phyloP scores from a whole-genome alignment of 37 sponge, comb jelly and placozoan species.

The Haliclona indistincta region DNA sequence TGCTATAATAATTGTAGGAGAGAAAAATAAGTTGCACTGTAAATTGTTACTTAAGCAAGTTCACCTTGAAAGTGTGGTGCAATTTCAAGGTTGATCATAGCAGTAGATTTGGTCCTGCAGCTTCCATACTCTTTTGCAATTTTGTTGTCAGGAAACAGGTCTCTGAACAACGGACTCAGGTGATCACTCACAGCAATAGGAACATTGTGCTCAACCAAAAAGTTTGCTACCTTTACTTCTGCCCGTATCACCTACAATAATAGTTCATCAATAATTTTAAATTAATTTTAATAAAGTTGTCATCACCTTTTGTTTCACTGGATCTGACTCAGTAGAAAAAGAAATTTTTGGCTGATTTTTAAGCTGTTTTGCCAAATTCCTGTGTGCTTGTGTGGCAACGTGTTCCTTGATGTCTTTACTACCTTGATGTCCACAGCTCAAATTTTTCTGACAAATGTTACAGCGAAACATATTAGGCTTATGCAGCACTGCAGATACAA shows the following conservation, averaged over 20 bases:
- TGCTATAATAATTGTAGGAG: slow-evolving; percentile 11
- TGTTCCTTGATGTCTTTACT: slow-evolving; percentile 24
- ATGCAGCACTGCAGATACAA: slow-evolving; percentile 7
- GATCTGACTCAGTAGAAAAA: slow-evolving; percentile 12
- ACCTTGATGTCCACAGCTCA: slow-evolving; percentile 39
- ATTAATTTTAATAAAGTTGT: not conserved
- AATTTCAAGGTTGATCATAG: slow-evolving; percentile 22
- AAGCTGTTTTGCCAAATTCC: slow-evolving; percentile 8
- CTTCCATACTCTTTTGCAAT: slow-evolving; percentile 23
- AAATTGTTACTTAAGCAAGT: not conserved
- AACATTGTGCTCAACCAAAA: slow-evolving; percentile 27
- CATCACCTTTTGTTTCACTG: not conserved
- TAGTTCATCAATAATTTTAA: slow-evolving; percentile 1
- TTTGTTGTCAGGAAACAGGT: slow-evolving; percentile 26
- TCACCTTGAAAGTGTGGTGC: slow-evolving; percentile 20
- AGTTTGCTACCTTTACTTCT: slow-evolving; percentile 23
- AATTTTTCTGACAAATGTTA: slow-evolving; percentile 21
- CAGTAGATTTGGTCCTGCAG: slow-evolving; percentile 18
- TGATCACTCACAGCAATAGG: slow-evolving; percentile 31
- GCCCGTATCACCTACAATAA: slow-evolving; percentile 15
- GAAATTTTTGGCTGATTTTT: slow-evolving; percentile 20
- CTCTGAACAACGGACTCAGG: slow-evolving; percentile 10
- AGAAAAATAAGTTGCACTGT: not conserved
- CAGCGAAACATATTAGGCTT: slow-evolving; percentile 21
- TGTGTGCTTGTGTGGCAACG: slow-evolving; percentile 25